Base-by-base conservation (phyloP, 2,113 vertebrate genomes). In the Tamias sibiricus region DNA sequence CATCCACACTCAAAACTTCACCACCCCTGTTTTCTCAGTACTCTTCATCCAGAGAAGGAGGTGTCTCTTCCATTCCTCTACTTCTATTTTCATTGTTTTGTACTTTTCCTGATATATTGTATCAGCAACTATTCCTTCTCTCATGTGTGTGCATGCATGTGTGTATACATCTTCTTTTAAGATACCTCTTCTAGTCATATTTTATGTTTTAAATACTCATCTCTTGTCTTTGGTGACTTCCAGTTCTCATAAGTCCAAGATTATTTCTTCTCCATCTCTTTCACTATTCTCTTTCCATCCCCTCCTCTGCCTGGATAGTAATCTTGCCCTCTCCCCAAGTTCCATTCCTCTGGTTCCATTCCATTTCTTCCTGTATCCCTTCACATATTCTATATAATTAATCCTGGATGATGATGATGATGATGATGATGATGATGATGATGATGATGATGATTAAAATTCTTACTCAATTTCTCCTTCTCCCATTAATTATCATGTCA, bases 161-260 rank as follows among this genome's bases (percentile, higher is more conserved):
- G 0, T 42, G 12, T 59, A 3, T 0, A 14, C 0, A 0, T 59
- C 40, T 28, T 42, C 26, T 22, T 17, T 66, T 37, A 28, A 20
- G 8, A 35, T 80, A 19, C 16, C 32, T 92, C 88, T 42, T 57
- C 62, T 30, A 20, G 8, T 59, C 16, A 14, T 37, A 22, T 57
- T 86, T 74, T 68, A 10, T 30, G n/a, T 42, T 72, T 68, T 42
- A 1, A 81, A 24, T 26, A 30, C 28, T 49, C 22, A 6, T 26
- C 10, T 72, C 20, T 86, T 54, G 40, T 22, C 19, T 66, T 86
- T 62, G 42, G 24, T 49, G 68, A 69, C 17, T 6, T 47, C 26
- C 3, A 77, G 26, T 35, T 44, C 42, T 71, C 22, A 32, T 11
- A 40, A 13, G 11, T 62, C 24, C 13, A 19, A 42, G 54, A 52